Evolutionary conservation across 2,797 vertebrate species (phyloP).

Genomic region (Falco biarmicus): DNA sequence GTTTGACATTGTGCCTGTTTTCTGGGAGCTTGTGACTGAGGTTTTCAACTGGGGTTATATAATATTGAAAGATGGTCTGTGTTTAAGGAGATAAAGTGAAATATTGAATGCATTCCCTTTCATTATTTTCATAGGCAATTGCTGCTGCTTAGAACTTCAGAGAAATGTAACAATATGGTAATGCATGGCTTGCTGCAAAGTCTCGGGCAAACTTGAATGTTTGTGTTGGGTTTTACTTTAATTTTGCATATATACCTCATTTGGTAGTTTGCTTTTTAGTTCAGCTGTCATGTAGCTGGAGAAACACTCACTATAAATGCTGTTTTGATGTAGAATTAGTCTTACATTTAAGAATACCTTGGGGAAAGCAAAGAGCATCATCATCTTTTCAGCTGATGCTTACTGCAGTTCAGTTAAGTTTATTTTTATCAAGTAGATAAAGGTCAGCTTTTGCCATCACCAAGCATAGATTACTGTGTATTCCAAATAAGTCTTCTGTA

Average conservation of each 20-base stretch:
- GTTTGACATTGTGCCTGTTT: not conserved
- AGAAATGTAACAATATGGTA: not conserved
- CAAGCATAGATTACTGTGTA: not conserved
- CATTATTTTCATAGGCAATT: not conserved
- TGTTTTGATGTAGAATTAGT: not conserved
- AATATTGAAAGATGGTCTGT: not conserved
- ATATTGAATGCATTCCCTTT: not conserved
- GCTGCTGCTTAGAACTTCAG: not conserved
- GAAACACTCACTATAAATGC: not conserved
- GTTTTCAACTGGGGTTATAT: not conserved
- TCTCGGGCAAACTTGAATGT: not conserved
- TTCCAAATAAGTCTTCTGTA: not conserved
- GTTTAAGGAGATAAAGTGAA: not conserved
- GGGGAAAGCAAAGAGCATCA: not conserved
- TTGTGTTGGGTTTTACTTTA: not conserved
- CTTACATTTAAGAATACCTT: not conserved
- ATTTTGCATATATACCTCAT: not conserved
- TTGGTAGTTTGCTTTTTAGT: not conserved
- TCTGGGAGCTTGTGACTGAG: not conserved
- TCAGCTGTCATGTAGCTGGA: not conserved
- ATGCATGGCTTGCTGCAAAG: not conserved
- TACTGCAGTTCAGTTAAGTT: not conserved
- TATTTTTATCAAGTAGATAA: not conserved
- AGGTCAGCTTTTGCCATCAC: not conserved
- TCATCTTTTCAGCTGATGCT: not conserved